Base-by-base conservation (phyloP, 1,140 invertebrate genomes). In the Ooceraea biroi region DNA sequence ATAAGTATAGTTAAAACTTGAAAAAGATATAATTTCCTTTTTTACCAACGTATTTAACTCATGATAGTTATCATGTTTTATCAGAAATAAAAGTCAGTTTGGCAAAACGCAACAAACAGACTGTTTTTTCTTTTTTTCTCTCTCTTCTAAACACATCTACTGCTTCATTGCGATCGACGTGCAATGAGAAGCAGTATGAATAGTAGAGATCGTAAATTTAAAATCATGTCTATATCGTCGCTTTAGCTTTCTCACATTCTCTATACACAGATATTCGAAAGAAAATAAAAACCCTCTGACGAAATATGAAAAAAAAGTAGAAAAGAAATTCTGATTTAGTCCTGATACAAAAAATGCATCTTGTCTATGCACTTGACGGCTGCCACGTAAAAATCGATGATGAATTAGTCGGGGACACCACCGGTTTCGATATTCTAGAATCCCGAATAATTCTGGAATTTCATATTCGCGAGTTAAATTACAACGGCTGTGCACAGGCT, bases 401-500 rank as follows among this genome's bases (percentile, higher is more conserved):
- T 12, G 25, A 60, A 4, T 60, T 60, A 0, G 57, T 25, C 57
- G 25, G 25, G 12, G 57, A 60, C 22, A 30, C 30, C 17, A 36
- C 7, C 36, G 48, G 11, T 22, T 30, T 8, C 8, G 22, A 17
- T 7, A 22, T 19, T 30, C 11, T 82, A 76, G 55, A 85, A 84
- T 86, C 76, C 58, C 69, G 65, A 86, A 83, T 85, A 63, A 88
- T 88, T 44, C 60, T 61, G 60, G 69, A 89, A 89, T 84, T 78
- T 88, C 60, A 87, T 89, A 88, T 91, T 90, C 85, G 27, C 73
- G 74, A 66, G 78, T 86, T 86, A 84, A 90, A 91, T 57, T 90
- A 90, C 86, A 71, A 82, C 63, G 71, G 60, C 77, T 57, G 77
- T 65, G 48, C 82, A 63, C 69, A 73, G 85, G 63, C 83, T 91